Base-by-base conservation (phyloP, 2,797 vertebrate genomes). In the Holocentrus rufus region DNA sequence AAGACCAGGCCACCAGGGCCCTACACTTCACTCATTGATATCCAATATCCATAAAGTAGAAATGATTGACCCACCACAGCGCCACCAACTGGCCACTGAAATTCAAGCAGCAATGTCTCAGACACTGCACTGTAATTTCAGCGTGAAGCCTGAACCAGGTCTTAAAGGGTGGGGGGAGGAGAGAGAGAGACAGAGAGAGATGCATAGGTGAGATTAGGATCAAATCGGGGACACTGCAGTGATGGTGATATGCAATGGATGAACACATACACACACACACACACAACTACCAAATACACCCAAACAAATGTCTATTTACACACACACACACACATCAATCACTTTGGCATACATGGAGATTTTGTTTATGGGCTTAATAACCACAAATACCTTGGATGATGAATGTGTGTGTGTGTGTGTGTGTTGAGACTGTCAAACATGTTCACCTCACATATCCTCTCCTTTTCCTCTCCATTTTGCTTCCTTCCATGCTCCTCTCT, bases 361-460 rank as follows among this genome's bases (percentile, higher is more conserved):
- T 71, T 72, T 65, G 47, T 74, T 75, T 65, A 47, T 68, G 46
- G 62, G 42, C 39, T 67, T 81, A 73, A 76, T 80, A 31, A 67
- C 31, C 55, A 62, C 58, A 68, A 70, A 78, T 63, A 76, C 72
- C 77, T 65, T 69, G 44, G 49, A 65, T 62, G 59, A 14, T 78
- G 65, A 62, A 52, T 49, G 44, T 69, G 56, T 59, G 42, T 57
- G 60, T 55, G 18, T 36, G 39, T 52, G 44, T 47, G 31, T 34
- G 56, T 42, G 23, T 53, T 58, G 69, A 60, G 34, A 39, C 23
- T 59, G 30, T 23, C 42, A 46, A 59, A 49, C 47, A 72, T 50
- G 44, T 61, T 59, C 9, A 42, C 30, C 64, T 68, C 50, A 17
- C 9, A 15, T 27, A 1, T 30, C 53, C 36, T 18, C 18, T 55